Evolutionary conservation across 2,113 vertebrate species (phyloP).

Genomic region (Hystrix brachyura): DNA sequence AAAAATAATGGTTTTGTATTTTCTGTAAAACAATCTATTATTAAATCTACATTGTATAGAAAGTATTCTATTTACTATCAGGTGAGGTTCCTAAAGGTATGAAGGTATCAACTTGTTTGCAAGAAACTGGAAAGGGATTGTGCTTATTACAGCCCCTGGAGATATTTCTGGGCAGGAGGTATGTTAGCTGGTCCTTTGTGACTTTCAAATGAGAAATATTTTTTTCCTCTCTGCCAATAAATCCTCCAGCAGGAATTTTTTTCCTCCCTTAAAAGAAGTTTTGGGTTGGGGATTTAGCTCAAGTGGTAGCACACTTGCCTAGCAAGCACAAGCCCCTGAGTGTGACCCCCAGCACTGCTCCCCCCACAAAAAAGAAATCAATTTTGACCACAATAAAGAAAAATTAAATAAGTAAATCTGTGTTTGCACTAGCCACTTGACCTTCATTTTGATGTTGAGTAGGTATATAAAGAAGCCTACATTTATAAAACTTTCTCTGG

Average conservation of each 20-base stretch:
- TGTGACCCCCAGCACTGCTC: too few species aligned
- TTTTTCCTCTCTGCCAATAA: slow-evolving; percentile 32
- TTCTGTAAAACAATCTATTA: slow-evolving; percentile 15
- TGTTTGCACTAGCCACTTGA: not conserved
- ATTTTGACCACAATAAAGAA: not conserved
- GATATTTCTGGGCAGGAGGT: not conserved
- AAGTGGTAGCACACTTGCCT: too few species aligned
- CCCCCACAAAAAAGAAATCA: not conserved
- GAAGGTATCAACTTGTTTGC: not conserved
- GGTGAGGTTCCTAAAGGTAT: not conserved
- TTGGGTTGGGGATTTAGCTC: too few species aligned
- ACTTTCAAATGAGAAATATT: slow-evolving; percentile 24
- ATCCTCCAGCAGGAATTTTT: not conserved
- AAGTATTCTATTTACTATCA: slow-evolving; percentile 22
- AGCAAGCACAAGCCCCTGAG: too few species aligned
- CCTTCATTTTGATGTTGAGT: slow-evolving; percentile 6
- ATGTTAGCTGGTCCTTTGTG: not conserved
- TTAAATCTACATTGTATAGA: not conserved
- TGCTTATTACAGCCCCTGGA: not conserved
- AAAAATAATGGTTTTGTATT: slow-evolving; percentile 31
- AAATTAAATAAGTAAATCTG: not conserved
- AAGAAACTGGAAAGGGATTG: not conserved
- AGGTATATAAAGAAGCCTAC: slow-evolving; percentile 10
- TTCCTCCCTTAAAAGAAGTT: not conserved
- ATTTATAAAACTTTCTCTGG: slow-evolving; percentile 45